Evolutionary conservation across 2,113 vertebrate genomes (phyloP).

Genomic region (Chaetops frenatus): DNA sequence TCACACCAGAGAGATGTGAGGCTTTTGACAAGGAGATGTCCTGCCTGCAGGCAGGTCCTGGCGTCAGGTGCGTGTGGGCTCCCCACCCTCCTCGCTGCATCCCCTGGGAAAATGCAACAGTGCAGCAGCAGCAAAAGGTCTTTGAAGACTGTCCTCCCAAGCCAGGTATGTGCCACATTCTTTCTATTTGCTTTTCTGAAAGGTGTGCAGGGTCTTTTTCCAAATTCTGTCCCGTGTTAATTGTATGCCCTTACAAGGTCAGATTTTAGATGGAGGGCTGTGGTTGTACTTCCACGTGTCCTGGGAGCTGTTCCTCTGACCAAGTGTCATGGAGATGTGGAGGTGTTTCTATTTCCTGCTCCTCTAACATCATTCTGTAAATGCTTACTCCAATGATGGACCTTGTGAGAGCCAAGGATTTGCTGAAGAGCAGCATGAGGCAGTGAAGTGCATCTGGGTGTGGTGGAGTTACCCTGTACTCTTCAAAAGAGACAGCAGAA

Average conservation of each 20-base stretch:
- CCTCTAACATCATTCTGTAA: background rate
- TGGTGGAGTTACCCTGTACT: accelerated
- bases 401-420: background rate
- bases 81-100: slow-evolving; percentile 60
- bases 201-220: accelerated
- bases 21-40: slow-evolving; percentile 63
- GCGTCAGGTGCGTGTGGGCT: slow-evolving; percentile 84
- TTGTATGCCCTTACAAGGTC: accelerated
- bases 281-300: accelerated
- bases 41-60: slow-evolving; percentile 75
- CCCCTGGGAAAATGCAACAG: slow-evolving; percentile 76
- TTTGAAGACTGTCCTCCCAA: slow-evolving; percentile 73
- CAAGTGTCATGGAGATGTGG: background rate
- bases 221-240: accelerated
- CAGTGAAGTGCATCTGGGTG: background rate
- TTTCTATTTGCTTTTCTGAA: background rate
- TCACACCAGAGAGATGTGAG: slow-evolving; percentile 80
- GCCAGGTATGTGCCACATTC: slow-evolving; percentile 70
- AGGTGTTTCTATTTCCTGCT: background rate
- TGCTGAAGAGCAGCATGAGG: accelerated
- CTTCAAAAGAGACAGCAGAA: background rate
- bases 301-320: background rate
- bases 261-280: background rate
- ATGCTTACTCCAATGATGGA: background rate
- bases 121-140: slow-evolving; percentile 60